These are phyloP conservation scores for Cydia pomonella DNA, from an alignment of 1,140 invertebrate genomes.

Conservation along the genomic window DNA sequence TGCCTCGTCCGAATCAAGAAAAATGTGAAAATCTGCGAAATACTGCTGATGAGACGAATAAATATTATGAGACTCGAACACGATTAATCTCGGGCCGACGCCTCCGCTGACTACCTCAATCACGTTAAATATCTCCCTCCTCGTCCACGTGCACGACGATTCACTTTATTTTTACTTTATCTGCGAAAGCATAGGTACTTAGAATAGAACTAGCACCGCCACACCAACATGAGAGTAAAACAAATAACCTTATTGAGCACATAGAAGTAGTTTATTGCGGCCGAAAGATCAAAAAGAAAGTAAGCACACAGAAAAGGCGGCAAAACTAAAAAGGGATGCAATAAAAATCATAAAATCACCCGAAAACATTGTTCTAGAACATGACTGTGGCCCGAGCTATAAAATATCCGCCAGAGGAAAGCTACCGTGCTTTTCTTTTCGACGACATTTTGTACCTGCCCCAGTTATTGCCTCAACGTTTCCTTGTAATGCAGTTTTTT, in stretches of 20 bases:
- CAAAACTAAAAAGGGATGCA: constrained; percentile 38
- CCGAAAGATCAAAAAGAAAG: constrained; percentile 31
- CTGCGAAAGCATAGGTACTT: neutral
- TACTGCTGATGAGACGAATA: constrained; percentile 69
- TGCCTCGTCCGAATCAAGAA: constrained; percentile 66
- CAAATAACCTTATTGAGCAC: neutral
- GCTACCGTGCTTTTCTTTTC: constrained; percentile 57
- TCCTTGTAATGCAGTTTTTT: constrained; percentile 27
- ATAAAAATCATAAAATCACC: constrained; percentile 59
- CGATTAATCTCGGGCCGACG: constrained; percentile 9
- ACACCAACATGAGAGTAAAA: neutral
- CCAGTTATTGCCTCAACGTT: constrained; percentile 26
- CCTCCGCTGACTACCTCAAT: constrained; percentile 13
- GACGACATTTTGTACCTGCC: constrained; percentile 34
- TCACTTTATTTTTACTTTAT: neutral
- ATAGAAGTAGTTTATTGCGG: constrained; percentile 13
- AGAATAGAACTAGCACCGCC: neutral
- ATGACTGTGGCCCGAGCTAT: constrained; percentile 40
- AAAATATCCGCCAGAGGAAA: constrained; percentile 50
- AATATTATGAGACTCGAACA: constrained; percentile 43
- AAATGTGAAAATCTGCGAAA: constrained; percentile 66
- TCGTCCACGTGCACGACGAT: neutral
- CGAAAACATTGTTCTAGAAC: constrained; percentile 52
- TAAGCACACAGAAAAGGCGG: constrained; percentile 41
- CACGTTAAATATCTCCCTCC: neutral